These are phyloP conservation scores for Delia radicum DNA, from an alignment of 1,140 invertebrate genomes.

Conservation along the genomic window DNA sequence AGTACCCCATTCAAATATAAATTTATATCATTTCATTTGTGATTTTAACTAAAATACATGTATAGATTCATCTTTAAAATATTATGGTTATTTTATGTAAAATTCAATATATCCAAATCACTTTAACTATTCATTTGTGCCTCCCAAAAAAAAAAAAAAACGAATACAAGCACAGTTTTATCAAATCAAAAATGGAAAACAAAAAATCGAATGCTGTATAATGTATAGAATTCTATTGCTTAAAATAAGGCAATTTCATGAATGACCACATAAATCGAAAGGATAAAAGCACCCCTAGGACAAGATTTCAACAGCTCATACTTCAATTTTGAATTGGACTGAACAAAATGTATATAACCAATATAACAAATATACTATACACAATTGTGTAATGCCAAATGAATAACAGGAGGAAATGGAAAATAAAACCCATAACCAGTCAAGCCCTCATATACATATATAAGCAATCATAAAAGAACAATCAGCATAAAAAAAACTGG, in stretches of 20 bases:
- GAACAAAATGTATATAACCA: not conserved
- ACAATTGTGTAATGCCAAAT: not conserved
- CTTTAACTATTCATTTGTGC: not conserved
- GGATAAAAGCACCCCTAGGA: slow-evolving; percentile 22
- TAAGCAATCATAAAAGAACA: slow-evolving; percentile 19
- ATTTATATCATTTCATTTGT: not conserved
- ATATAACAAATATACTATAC: not conserved
- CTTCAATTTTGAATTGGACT: not conserved
- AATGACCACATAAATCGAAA: slow-evolving; percentile 24
- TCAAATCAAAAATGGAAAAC: slow-evolving; percentile 3
- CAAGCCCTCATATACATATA: not conserved
- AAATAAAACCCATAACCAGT: slow-evolving; percentile 14
- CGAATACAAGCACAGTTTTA: not conserved
- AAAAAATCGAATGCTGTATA: not conserved
- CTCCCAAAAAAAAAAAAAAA: not conserved
- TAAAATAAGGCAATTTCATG: slow-evolving; percentile 24
- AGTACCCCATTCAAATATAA: no score
- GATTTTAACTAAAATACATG: not conserved
- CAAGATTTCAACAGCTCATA: slow-evolving; percentile 21
- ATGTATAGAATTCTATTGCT: slow-evolving; percentile 9
- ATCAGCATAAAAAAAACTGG: slow-evolving; percentile 19
- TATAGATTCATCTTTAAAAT: not conserved
- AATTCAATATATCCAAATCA: not conserved
- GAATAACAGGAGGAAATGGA: not conserved
- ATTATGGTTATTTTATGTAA: not conserved